Evolutionary conservation across 2,888 invertebrate species (phyloP), one percentile per base, ranked within the genome.

Genomic region (Macrosoma leucophasiata): DNA sequence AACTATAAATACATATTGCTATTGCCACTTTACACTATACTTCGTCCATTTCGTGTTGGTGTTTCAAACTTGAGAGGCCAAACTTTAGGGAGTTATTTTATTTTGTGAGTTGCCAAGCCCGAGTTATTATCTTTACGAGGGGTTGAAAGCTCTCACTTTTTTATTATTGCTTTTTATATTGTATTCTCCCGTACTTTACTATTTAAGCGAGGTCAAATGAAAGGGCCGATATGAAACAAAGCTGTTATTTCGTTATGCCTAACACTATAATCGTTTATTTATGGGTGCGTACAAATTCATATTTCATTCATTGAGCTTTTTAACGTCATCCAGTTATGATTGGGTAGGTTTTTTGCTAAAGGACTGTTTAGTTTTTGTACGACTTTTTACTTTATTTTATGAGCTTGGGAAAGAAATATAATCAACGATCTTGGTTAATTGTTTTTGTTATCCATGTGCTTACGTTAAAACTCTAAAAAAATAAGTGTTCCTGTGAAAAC

Each of bases 111-210:
- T 52, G 53, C 55, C 57, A 54, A 54, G 54, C 62, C 61, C 56
- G 41, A 62, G 69, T 72, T 74, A 75, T 75, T 76, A 77, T 78
- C 73, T 75, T 76, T 75, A 78, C 66, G 75, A 78, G 74, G 75
- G 73, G 72, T 69, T 77, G 68, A 76, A 71, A 75, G 70, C 72
- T 67, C 65, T 62, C 70, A 64, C 58, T 73, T 75, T 73, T 67
- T 75, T 66, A 71, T 72, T 72, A 73, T 67, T 62, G 65, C 60
- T 59, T 69, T 71, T 69, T 68, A 70, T 66, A 64, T 68, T 68
- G 62, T 65, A 54, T 57, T 57, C 54, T 48, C 46, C 36, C 55
- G 59, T 54, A 62, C 63, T 73, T 69, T 68, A 68, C 60, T 52
- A 61, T 53, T 58, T 39, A 57, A 57, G 45, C 58, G 61, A 64